Evolutionary conservation across 2,888 invertebrate species (phyloP), one percentile per base, ranked within the genome.

Genomic region (Alloscopus bannaensis): DNA sequence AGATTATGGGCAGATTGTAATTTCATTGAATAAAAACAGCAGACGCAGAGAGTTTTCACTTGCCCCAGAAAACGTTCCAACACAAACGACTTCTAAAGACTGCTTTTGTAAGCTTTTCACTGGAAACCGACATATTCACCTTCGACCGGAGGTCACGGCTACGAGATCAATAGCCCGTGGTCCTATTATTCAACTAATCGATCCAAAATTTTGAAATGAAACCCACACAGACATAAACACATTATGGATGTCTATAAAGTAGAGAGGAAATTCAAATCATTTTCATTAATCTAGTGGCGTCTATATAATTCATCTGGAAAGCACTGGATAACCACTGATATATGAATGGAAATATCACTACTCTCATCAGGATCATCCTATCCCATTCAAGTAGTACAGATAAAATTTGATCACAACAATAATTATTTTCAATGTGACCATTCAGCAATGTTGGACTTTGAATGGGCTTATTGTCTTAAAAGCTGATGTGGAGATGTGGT

Each of bases 121-220:
- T 66, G 31, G 72, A 79, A 79, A 79, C 72, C 79, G 79, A 66
- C 79, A 71, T 47, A 20, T 59, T 65, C 76, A 64, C 45, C 52
- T 36, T 47, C 55, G 22, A 77, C 57, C 45, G 29, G 50, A 71
- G 79, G 79, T 79, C 79, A 79, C 72, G 79, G 79, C 79, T 79
- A 66, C 29, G 65, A 65, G 79, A 79, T 71, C 79, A 79, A 79
- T 68, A 79, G 59, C 71, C 79, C 45, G 8, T 50, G 16, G 28
- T n/a, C n/a, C 11, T 55, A 40, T 42, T 29, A 31, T 24, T 40
- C 0, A 24, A 24, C 16, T 4, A 52, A 52, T 52, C 52, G 16
- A 26, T 52, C 24, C 8, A 52, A 52, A 6, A 24, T 18, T 24
- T 8, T 22, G n/a, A 47, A 36, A 36, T 36, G 13, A 18, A 18